Evolutionary conservation across 2,888 invertebrate species (phyloP).

Genomic region (Rhagonycha lutea): DNA sequence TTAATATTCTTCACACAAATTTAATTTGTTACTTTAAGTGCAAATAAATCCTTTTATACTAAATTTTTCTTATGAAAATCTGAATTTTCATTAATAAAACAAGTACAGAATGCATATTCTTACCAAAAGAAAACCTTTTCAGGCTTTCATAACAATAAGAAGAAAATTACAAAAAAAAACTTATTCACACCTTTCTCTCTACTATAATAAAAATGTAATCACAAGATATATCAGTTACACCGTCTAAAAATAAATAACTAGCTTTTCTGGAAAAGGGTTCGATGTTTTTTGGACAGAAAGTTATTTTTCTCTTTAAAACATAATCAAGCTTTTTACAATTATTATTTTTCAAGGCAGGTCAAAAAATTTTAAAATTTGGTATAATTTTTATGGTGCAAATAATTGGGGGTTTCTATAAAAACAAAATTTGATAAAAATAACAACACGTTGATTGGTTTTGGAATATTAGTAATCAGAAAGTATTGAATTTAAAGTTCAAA

Average conservation of each 20-base stretch:
- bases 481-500: constrained; percentile 1
- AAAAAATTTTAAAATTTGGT: neutral
- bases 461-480: neutral
- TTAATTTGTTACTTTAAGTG: neutral
- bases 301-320: neutral
- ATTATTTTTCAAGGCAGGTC: neutral
- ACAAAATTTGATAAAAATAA: neutral
- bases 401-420: neutral
- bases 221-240: neutral
- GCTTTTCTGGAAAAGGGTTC: neutral
- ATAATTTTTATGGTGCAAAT: neutral
- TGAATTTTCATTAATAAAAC: neutral
- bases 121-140: neutral
- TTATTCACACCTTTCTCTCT: neutral
- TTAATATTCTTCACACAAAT: no score
- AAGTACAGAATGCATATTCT: neutral
- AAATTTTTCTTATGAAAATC: neutral
- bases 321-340: neutral
- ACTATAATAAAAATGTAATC: neutral
- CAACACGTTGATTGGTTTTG: neutral
- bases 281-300: neutral
- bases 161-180: neutral
- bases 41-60: neutral
- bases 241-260: neutral
- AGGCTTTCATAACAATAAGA: neutral